Base-by-base conservation (phyloP, 2,888 invertebrate species). In the Drosophila neotestacea region DNA sequence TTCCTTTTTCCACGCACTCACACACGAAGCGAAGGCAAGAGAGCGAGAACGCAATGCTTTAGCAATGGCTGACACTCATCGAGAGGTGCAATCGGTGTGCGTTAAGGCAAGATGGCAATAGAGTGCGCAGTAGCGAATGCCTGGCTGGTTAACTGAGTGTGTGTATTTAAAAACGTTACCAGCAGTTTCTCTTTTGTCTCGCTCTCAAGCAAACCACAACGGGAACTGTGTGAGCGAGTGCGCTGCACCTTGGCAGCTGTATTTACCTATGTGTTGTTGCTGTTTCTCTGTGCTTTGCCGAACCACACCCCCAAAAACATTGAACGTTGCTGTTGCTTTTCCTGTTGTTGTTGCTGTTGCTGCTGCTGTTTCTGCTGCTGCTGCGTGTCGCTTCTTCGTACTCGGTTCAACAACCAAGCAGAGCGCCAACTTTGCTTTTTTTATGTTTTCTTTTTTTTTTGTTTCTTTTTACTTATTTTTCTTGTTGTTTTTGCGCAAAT, bases 191-290 rank as follows among this genome's bases (percentile, higher is more conserved):
- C 36, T 30, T 10, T 44, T 6, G 1, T 36, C 58, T 50, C 59
- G 55, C 50, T 73, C 73, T 47, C 68, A n/a, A 3, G 30, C 22
- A 47, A 28, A n/a, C 11, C 6, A 16, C 1, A 0, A 6, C 6
- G 34, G 4, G 16, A 3, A 5, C 11, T 4, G 88, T 46, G 56
- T 34, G 59, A 88, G 71, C 55, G 80, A 64, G 82, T 30, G 34
- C 64, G 75, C 69, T 55, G 61, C 66, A 27, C 48, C 48, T 41
- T 58, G 68, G 70, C 85, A 83, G 78, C 81, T 84, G 84, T 84
- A 84, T 85, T 84, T 84, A 84, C 83, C 86, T 85, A 78, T 85
- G 78, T 78, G 83, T 80, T 84, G 86, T 88, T 85, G 77, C 67
- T 86, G 69, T 63, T 56, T 67, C 27, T 47, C 27, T 47, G 56